Conservation (phyloP, 1,140 invertebrate species). For the Caerostris extrusa region DNA sequence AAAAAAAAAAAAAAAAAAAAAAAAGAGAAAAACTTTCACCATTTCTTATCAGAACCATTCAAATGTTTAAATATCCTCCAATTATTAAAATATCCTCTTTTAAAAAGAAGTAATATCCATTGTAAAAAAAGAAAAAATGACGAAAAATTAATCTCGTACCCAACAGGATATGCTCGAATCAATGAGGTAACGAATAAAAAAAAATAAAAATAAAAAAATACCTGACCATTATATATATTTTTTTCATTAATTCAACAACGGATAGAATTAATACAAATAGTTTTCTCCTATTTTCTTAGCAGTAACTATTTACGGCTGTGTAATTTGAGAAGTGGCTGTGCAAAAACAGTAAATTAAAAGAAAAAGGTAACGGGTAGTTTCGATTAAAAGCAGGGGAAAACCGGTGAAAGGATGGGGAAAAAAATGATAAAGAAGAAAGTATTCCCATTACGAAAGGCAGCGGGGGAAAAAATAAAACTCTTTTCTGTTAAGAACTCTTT, state of each 20-base stretch:
- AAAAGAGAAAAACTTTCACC: background rate
- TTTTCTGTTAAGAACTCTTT: background rate
- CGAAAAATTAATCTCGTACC: background rate
- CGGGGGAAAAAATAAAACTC: background rate
- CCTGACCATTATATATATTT: constrained; percentile 19
- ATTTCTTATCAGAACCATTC: background rate
- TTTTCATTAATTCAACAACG: constrained; percentile 40
- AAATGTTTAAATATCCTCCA: background rate
- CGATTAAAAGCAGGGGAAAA: background rate
- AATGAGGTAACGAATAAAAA: background rate
- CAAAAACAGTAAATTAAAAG: constrained; percentile 34
- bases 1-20: background rate
- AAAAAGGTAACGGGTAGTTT: constrained; percentile 33
- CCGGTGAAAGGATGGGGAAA: background rate
- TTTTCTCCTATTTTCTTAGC: constrained; percentile 29
- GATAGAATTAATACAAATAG: constrained; percentile 51
- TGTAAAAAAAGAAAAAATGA: background rate
- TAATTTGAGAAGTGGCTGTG: no score
- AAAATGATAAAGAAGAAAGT: background rate
- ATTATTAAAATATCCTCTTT: constrained; percentile 29
- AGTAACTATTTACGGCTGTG: constrained; percentile 48
- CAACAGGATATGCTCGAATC: background rate
- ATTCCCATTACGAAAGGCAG: background rate
- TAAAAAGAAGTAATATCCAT: background rate
- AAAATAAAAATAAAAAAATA: background rate